Base-by-base conservation (phyloP, 30 jellyfish, hydroid and myxozoan species). In the Hydractinia echinata region DNA sequence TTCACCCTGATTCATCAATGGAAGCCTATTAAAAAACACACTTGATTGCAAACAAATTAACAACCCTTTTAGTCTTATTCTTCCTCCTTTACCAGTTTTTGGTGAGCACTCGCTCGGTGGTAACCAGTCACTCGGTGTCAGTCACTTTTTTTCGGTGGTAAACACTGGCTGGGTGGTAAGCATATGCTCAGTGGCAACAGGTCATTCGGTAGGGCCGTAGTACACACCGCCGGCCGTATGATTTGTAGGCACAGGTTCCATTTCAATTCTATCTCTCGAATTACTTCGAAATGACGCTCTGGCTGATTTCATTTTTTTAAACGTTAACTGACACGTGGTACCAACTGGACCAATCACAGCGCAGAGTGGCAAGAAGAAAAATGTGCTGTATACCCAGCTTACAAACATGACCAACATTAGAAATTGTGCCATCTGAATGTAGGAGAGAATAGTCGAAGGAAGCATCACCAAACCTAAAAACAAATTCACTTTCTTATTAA, bases 381-480 rank as follows among this genome's bases (percentile, higher is more conserved):
- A 91, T 5, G 97, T 91, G 67, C 95, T 84, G 76, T 85, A 91
- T 8, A 91, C 85, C 97, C 97, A 91, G 56, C 97, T 91, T 1
- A 89, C 67, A 5, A 88, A 82, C 95, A 86, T 91, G 67, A 85
- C 83, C 66, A 91, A 50, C 97, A 91, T 91, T 66, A 91, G 85
- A 52, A 91, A 91, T 62, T 86, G 95, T 4, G 94, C 95, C 21
- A 91, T 80, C 84, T 85, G 95, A 7, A 91, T 82, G 83, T 85
- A 91, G 13, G 95, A 95, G 49, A 73, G 71, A 4, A 91, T 83
- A 18, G 77, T 84, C 3, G 97, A 81, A 4, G 97, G 97, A 86
- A 83, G 73, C 94, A 91, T 91, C 49, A 82, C 97, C 72, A 90
- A 48, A 14, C 97, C 97, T 90, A 55, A 51, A 9, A 51, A 7